These are phyloP conservation scores for Sebastes minor DNA, from an alignment of 2,797 vertebrate genomes.

Conservation along the genomic window DNA sequence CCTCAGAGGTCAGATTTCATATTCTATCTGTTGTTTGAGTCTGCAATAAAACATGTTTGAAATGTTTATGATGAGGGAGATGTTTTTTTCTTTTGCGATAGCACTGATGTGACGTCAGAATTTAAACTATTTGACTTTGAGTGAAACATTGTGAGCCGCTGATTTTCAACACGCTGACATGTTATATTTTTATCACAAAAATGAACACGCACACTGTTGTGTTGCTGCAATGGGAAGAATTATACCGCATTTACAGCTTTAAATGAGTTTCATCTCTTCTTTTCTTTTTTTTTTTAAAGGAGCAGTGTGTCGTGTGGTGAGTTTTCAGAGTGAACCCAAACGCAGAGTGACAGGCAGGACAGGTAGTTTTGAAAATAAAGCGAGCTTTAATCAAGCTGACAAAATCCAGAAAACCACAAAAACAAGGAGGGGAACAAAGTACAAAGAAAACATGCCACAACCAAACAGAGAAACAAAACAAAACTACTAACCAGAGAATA, in stretches of 20 bases:
- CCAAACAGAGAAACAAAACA: no score
- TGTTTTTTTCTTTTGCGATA: not conserved
- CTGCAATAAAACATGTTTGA: slow-evolving; percentile 24
- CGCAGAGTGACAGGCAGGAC: no score
- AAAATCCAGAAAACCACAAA: no score
- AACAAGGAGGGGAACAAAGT: no score
- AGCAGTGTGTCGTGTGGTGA: no score
- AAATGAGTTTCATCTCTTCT: not conserved
- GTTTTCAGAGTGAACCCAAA: no score
- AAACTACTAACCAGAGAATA: no score
- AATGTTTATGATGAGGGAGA: slow-evolving; percentile 12
- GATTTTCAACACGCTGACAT: not conserved
- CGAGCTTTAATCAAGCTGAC: no score
- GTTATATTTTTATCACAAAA: not conserved
- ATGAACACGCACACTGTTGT: not conserved
- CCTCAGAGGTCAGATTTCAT: slow-evolving; percentile 60
- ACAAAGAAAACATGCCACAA: no score
- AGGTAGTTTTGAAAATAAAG: no score
- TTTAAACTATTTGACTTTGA: not conserved
- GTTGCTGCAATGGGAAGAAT: not conserved
- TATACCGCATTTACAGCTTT: no score
- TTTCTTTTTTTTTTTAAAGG: not conserved
- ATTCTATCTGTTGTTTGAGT: slow-evolving; percentile 56
- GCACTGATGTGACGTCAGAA: not conserved
- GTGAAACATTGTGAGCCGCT: not conserved